Percentiles rank a stretch among this genome's conserved stretches.
phyloP scores from a whole-genome alignment of 2,888 invertebrate genomes.

The Callinectes sapidus region DNA sequence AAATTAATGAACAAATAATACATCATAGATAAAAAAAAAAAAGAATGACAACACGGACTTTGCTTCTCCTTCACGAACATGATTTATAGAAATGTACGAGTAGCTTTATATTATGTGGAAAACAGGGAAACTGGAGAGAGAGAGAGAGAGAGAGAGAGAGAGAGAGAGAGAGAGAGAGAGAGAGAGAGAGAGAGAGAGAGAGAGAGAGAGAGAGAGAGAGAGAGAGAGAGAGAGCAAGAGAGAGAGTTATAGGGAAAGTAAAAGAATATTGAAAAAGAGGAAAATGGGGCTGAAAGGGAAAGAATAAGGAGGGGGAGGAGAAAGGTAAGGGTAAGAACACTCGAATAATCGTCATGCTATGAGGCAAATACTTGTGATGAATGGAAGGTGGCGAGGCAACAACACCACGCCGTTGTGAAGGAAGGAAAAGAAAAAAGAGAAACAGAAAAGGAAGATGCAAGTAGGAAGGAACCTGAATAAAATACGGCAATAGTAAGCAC shows the following conservation, averaged over 20 bases:
- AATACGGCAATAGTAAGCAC: neutral
- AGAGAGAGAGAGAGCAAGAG: neutral
- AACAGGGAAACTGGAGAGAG: neutral
- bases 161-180: neutral
- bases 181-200: neutral
- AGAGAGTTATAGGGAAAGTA: neutral
- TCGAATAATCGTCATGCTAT: neutral
- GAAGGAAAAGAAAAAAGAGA: neutral
- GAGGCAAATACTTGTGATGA: constrained; percentile 14
- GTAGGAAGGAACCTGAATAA: neutral
- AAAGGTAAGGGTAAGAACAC: neutral
- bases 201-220: neutral
- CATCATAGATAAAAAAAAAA: neutral
- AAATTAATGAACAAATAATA: neutral
- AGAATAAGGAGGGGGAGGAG: neutral
- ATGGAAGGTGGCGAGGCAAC: neutral
- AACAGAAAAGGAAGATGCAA: neutral
- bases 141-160: neutral
- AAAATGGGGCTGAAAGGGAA: neutral
- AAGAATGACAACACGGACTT: neutral
- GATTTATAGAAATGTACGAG: neutral
- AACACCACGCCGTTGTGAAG: neutral
- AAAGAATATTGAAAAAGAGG: neutral
- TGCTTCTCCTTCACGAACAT: neutral
- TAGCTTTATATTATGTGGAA: neutral